Evolutionary conservation across 2,113 vertebrate genomes (phyloP), one percentile per base, ranked within the genome.

Genomic region (Suncus etruscus): DNA sequence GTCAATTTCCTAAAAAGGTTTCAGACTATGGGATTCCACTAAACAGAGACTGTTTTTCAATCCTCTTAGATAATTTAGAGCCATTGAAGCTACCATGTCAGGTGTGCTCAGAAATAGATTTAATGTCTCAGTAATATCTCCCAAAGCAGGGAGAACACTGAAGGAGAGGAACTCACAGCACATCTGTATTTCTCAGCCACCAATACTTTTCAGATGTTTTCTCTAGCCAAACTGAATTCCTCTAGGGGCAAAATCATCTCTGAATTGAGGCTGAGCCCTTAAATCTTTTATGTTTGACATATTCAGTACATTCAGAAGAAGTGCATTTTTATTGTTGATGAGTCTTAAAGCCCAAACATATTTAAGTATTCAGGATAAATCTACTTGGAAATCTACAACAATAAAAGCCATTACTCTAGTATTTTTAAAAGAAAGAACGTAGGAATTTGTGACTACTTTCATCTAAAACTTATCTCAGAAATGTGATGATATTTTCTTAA

Each of bases 71-170:
- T n/a, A 48, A 27, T 22, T 87, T 18, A 45, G n/a, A 80, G 29
- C 39, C 20, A 58, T 47, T 22, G 31, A 25, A 68, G 68, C 86
- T 16, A 31, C 12, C 20, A 9, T 48, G 48, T 78, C 81, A 48
- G 66, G 16, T 72, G 66, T 69, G 45, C 70, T 94, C 92, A 58
- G 16, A 58, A 90, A 68, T 76, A 39, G 27, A 79, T n/a, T 72
- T 51, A 77, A 12, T 80, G 32, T 83, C 76, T 88, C 3, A 61
- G 51, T 29, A 78, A n/a, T 65, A 50, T 80, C 32, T 54, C 83
- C 7, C 77, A 78, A n/a, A 91, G 29, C 63, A 89, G 39, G 51
- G 50, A 31, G 24, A 72, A 45, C 45, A 54, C 24, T 2, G 51
- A 87, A 74, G 63, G 29, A 20, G 6, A 22, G 16, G 72, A 63